These are phyloP conservation scores for Lumbricus terrestris DNA, from an alignment of 2,888 invertebrate species.

Conservation along the genomic window DNA sequence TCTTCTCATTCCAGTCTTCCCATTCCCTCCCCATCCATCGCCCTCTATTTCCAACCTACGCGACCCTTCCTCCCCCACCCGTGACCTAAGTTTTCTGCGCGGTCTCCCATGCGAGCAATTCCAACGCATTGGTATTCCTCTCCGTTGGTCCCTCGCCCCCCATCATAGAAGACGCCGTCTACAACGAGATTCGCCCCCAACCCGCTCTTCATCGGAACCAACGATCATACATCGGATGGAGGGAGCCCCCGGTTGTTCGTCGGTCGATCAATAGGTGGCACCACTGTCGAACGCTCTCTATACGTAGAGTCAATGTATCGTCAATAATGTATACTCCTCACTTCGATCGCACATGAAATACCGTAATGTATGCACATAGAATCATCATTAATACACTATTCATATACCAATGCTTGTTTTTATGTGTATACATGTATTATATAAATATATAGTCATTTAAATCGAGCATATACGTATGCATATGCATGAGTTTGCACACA, in stretches of 20 bases:
- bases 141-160: background rate
- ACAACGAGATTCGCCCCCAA: background rate
- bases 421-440: background rate
- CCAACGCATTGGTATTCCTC: background rate
- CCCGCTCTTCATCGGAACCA: background rate
- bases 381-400: background rate
- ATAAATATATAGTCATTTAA: no score
- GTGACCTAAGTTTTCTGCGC: background rate
- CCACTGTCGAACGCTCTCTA: background rate
- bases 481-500: no score
- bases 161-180: slow-evolving; percentile 3
- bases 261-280: background rate
- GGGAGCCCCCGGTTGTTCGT: background rate
- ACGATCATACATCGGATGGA: background rate
- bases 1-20: background rate
- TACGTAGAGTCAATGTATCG: background rate
- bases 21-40: background rate
- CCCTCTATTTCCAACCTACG: background rate
- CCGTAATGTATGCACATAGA: no score
- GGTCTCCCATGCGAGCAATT: background rate
- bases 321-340: background rate
- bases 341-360: background rate
- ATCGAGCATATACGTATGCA: no score
- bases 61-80: background rate
- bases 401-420: background rate